phyloP scores from a whole-genome alignment of 2,113 vertebrate genomes.

The Melospiza georgiana region DNA sequence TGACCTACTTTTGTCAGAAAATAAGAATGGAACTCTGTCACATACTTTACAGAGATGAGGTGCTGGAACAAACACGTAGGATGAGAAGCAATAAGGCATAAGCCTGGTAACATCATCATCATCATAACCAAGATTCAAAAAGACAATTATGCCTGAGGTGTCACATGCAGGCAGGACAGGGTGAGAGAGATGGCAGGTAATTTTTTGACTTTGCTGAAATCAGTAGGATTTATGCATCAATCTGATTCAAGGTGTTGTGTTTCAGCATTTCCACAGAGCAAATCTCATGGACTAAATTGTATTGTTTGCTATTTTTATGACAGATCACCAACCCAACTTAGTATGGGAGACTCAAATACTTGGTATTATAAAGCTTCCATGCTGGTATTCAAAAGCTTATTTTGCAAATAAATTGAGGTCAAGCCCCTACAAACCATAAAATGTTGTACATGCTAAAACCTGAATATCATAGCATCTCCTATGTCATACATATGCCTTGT shows the following conservation, averaged over 20 bases:
- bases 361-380: not conserved
- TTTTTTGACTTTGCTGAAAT: not conserved
- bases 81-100: not conserved
- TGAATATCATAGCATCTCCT: not conserved
- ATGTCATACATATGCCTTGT: not conserved
- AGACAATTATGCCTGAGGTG: not conserved
- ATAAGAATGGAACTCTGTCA: not conserved
- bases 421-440: not conserved
- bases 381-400: not conserved
- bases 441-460: not conserved
- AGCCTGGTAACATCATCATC: not conserved
- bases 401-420: constrained; percentile 11
- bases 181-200: not conserved
- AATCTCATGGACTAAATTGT: not conserved
- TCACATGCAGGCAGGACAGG: not conserved
- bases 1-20: constrained; percentile 25
- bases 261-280: not conserved
- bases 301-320: not conserved
- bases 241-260: not conserved
- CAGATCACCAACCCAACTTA: not conserved
- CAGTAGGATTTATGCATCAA: not conserved
- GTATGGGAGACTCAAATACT: not conserved
- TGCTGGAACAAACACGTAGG: not conserved
- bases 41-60: not conserved
- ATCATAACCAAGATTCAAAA: not conserved